These are phyloP conservation scores for Pampus argenteus DNA, from an alignment of 2,797 vertebrate genomes.

Conservation along the genomic window DNA sequence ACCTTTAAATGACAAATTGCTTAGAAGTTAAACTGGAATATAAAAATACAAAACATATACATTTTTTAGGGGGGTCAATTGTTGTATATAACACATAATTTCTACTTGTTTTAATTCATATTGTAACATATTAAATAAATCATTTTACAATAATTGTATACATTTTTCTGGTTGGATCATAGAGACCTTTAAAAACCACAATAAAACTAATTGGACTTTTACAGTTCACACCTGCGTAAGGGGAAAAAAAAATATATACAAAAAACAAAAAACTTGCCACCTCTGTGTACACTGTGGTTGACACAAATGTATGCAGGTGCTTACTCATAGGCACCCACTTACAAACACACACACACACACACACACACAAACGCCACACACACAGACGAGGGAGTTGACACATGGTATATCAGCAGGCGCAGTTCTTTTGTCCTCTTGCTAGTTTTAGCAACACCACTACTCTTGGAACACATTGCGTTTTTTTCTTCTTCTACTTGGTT, in stretches of 20 bases:
- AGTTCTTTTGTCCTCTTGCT: slow-evolving; percentile 80
- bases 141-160: not conserved
- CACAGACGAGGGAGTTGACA: slow-evolving; percentile 73
- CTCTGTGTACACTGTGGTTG: slow-evolving; percentile 59
- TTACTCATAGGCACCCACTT: slow-evolving; percentile 56
- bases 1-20: not conserved
- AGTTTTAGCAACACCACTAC: slow-evolving; percentile 68
- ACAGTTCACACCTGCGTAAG: slow-evolving; percentile 58
- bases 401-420: slow-evolving; percentile 82
- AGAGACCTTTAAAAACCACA: slow-evolving; percentile 11
- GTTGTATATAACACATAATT: not conserved
- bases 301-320: slow-evolving; percentile 65
- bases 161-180: not conserved
- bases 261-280: slow-evolving; percentile 47
- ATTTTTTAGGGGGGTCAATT: not conserved
- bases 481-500: slow-evolving; percentile 46
- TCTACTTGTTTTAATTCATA: not conserved
- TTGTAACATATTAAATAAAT: not conserved
- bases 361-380: slow-evolving; percentile 37
- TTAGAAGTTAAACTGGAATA: not conserved
- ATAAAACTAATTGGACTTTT: slow-evolving; percentile 45
- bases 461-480: slow-evolving; percentile 71
- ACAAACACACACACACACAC: slow-evolving; percentile 11
- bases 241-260: slow-evolving; percentile 28
- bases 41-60: not conserved